Evolutionary conservation across 1,140 invertebrate species (phyloP).

Genomic region (Listronotus oregonensis): DNA sequence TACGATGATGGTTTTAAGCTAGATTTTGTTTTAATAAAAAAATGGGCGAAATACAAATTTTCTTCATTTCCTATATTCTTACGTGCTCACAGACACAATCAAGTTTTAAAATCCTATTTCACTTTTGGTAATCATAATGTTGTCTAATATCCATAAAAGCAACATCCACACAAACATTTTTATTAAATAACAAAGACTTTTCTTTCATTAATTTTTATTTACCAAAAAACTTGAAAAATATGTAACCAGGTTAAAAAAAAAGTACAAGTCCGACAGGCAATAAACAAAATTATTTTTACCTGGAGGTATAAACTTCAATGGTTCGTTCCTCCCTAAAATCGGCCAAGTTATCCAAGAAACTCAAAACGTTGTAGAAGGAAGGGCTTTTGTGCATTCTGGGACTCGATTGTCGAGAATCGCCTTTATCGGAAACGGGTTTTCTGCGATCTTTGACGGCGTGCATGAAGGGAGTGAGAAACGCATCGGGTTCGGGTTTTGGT

Average conservation of each 20-base stretch:
- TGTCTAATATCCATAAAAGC: too few relatives aligned
- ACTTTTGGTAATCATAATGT: too few relatives aligned
- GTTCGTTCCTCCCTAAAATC: constrained; percentile 29
- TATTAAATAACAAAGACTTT: neutral
- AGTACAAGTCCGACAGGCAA: neutral
- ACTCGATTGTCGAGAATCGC: constrained; percentile 5
- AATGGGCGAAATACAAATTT: too few relatives aligned
- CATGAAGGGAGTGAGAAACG: constrained; percentile 37
- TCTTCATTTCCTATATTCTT: too few relatives aligned
- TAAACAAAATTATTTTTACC: constrained; percentile 18
- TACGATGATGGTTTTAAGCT: too few relatives aligned
- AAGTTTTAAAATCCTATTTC: too few relatives aligned
- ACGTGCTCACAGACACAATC: too few relatives aligned
- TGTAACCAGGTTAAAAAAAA: neutral
- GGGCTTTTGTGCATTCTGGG: constrained; percentile 19
- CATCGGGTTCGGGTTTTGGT: constrained; percentile 11
- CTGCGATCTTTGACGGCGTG: constrained; percentile 30
- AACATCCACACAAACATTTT: neutral
- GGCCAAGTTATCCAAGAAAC: constrained; percentile 32
- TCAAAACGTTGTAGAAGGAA: constrained; percentile 37
- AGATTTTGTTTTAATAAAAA: too few relatives aligned
- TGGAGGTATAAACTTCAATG: constrained; percentile 29
- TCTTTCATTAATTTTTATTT: constrained; percentile 9
- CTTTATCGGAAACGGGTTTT: neutral
- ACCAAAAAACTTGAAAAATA: constrained; percentile 4